Evolutionary conservation across 2,888 invertebrate species (phyloP), one percentile per base, ranked within the genome.

Genomic region (Creontiades dilutus): DNA sequence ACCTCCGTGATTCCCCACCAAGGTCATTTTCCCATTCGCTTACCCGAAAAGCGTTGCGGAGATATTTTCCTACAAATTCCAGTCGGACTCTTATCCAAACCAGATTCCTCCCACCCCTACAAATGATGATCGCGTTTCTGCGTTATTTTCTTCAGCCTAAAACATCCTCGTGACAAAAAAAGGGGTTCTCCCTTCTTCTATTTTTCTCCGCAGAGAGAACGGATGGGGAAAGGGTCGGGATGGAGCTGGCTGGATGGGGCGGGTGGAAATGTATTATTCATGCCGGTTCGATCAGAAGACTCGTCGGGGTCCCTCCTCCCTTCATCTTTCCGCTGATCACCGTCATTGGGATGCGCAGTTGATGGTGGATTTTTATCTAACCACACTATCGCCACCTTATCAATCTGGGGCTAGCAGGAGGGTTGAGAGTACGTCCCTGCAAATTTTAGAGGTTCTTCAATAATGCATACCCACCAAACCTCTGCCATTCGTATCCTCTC

Each of bases 291-390:
- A 75, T 68, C 86, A 86, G 76, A 78, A 23, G 19, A 46, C 81
- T 46, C 81, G 28, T 48, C 81, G 13, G 61, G 16, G 7, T 14
- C n/a, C 14, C 68, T 16, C 68, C 68, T 68, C 68, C 19, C 68
- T 13, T 23, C 27, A 7, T 23, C 27, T 68, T 61, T 68, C 68
- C 52, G n/a, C 68, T 86, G 86, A 86, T 86, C 86, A 76, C 68
- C 86, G 75, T 75, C 86, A 86, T 86, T 86, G 14, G 86, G 76
- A 86, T 86, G 61, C 86, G 86, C 47, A 14, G 86, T 86, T 86
- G 86, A 86, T 76, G 75, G 86, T 23, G 23, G 86, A 86, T 55
- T 86, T 86, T 85, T 68, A 75, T 47, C 19, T 68, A 86, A 37
- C n/a, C 86, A 75, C 86, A 86, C 86, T 86, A 75, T 86, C 76